A percentile compares a stretch with the other conserved stretches of the same genome.
Conservation (phyloP, 2,113 vertebrate genomes). For the Anseranas semipalmata region DNA sequence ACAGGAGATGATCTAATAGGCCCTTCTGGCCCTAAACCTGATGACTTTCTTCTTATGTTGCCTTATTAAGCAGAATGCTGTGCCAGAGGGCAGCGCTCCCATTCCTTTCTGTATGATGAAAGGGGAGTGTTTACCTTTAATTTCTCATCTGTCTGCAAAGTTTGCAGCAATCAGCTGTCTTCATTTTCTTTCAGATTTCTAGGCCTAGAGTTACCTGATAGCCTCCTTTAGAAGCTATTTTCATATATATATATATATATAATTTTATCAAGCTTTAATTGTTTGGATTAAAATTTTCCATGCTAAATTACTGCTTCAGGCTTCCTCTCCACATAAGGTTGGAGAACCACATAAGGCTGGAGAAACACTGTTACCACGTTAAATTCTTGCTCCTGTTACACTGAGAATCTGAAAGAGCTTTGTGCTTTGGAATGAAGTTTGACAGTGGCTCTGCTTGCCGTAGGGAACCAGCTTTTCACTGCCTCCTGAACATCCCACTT, state of each 20-base stretch:
- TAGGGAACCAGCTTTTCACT: not conserved
- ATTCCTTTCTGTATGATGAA: not conserved
- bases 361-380: not conserved
- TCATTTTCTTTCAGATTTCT: not conserved
- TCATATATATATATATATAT: not conserved
- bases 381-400: not conserved
- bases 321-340: not conserved
- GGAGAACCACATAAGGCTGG: not conserved
- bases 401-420: not conserved
- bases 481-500: rapidly evolving
- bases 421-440: not conserved
- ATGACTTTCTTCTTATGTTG: conserved; percentile 2
- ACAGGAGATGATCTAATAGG: not conserved
- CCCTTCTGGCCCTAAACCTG: conserved; percentile 5
- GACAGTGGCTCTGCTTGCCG: not conserved
- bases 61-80: conserved; percentile 15
- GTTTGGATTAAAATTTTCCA: not conserved
- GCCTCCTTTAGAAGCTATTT: not conserved
- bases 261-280: not conserved
- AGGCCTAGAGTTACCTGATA: not conserved
- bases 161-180: not conserved
- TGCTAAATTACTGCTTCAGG: not conserved
- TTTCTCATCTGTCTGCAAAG: not conserved
- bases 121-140: not conserved
- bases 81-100: conserved; percentile 23